Percentiles rank a stretch among this genome's conserved stretches.
Evolutionary conservation across 2,113 vertebrate species (phyloP).

Genomic region (Urocynchramus pylzowi): DNA sequence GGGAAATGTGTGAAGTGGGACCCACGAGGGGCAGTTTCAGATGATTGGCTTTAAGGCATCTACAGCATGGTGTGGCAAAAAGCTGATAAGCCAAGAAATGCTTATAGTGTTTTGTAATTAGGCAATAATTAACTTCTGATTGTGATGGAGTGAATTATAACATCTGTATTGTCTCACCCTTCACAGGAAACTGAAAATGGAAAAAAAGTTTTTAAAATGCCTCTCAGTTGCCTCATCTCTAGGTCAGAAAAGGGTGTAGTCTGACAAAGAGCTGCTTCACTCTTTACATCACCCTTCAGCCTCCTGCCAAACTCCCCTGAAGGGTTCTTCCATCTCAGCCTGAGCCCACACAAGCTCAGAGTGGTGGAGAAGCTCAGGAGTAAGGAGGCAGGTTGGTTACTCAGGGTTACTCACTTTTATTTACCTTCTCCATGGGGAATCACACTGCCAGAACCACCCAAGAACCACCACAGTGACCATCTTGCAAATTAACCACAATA

Average conservation of each 20-base stretch:
- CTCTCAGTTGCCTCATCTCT: background rate
- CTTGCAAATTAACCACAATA: background rate
- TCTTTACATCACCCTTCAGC: rapidly evolving
- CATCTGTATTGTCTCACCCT: background rate
- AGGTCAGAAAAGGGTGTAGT: background rate
- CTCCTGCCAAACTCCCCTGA: background rate
- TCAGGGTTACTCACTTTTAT: slow-evolving; percentile 31
- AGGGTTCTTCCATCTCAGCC: background rate
- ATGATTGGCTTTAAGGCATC: background rate
- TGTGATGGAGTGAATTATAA: background rate
- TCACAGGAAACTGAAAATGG: background rate
- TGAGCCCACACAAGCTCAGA: background rate
- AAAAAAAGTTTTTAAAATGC: background rate
- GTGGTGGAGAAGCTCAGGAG: background rate
- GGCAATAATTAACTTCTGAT: background rate
- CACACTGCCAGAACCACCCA: background rate
- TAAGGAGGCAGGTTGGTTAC: background rate
- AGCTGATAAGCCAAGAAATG: background rate
- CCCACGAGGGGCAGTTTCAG: background rate
- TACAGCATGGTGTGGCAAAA: background rate
- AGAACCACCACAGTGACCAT: background rate
- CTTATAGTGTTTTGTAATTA: rapidly evolving
- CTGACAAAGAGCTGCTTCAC: rapidly evolving
- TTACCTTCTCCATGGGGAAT: background rate
- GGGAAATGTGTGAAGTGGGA: background rate